phyloP scores from a whole-genome alignment of 2,797 vertebrate species.

The Sebastes oblongus region DNA sequence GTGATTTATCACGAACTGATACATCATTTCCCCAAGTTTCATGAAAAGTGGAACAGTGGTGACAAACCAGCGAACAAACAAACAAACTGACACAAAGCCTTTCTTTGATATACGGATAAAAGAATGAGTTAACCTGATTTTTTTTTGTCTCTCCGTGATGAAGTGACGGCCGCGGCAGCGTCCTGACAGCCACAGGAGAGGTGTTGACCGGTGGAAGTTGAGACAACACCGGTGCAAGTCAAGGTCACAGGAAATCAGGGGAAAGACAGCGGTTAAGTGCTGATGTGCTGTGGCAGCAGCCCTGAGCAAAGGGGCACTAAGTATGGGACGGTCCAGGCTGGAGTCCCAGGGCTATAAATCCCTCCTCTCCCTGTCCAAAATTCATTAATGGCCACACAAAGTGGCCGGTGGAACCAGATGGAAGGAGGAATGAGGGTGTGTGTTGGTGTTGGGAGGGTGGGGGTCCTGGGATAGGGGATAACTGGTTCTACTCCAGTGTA shows the following conservation, averaged over 20 bases:
- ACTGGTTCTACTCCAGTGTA: constrained; percentile 74
- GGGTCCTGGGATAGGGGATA: constrained; percentile 52
- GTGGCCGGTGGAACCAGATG: constrained; percentile 66
- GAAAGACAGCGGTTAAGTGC: constrained; percentile 55
- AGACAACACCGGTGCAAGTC: constrained; percentile 32
- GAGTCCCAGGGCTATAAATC: constrained; percentile 70
- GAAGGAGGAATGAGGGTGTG: constrained; percentile 48
- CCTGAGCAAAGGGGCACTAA: constrained; percentile 53
- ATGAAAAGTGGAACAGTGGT: constrained; percentile 58
- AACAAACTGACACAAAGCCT: constrained; percentile 44
- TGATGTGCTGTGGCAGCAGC: constrained; percentile 62
- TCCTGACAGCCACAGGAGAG: neutral
- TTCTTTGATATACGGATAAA: constrained; percentile 45
- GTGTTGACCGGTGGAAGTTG: constrained; percentile 34
- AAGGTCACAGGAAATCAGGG: constrained; percentile 58
- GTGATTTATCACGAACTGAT: constrained; percentile 47
- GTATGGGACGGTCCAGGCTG: constrained; percentile 61
- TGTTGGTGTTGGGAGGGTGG: constrained; percentile 14
- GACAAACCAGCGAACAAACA: constrained; percentile 63
- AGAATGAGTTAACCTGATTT: constrained; percentile 29
- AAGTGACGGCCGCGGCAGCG: neutral
- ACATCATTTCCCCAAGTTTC: constrained; percentile 55
- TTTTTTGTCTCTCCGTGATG: neutral
- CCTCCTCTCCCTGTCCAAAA: constrained; percentile 69
- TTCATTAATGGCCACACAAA: constrained; percentile 75